These are phyloP conservation scores for Calephelis perditalis DNA, from an alignment of 2,888 invertebrate species.

Conservation along the genomic window DNA sequence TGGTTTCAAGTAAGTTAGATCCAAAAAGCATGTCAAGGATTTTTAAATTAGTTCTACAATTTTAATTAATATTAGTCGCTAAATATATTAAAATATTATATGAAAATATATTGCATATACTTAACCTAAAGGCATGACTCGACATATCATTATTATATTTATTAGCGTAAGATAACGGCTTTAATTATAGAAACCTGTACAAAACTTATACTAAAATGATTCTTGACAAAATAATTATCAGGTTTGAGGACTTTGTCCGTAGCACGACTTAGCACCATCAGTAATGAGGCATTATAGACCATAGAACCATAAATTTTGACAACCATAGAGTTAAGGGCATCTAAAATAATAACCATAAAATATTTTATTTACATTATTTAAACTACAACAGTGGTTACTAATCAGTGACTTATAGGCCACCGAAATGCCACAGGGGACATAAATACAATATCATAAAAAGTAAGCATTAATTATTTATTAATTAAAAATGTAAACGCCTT, in stretches of 20 bases:
- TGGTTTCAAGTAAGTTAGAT: not conserved
- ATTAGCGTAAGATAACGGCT: slow-evolving; percentile 40
- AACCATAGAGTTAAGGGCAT: slow-evolving; percentile 4
- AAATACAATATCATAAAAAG: not conserved
- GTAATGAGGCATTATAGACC: slow-evolving; percentile 38
- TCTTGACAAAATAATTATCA: slow-evolving; percentile 34
- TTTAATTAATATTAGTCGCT: slow-evolving; percentile 8
- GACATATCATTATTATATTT: slow-evolving; percentile 55
- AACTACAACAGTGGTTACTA: not conserved
- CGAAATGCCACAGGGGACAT: not conserved
- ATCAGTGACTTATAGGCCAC: not conserved
- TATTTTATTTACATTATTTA: slow-evolving; percentile 3
- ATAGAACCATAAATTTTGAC: slow-evolving; percentile 31
- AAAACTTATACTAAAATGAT: slow-evolving; percentile 44
- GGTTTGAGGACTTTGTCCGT: slow-evolving; percentile 65
- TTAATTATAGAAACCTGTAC: slow-evolving; percentile 49
- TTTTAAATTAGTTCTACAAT: not conserved
- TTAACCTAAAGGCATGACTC: slow-evolving; percentile 75
- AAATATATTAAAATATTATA: slow-evolving; percentile 16
- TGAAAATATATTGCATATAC: slow-evolving; percentile 35
- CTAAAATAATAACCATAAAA: slow-evolving; percentile 7
- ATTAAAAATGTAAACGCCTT: too few relatives aligned
- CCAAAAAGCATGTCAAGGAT: not conserved
- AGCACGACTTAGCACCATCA: slow-evolving; percentile 74
- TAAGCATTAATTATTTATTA: too few relatives aligned